Evolutionary conservation across 2,888 invertebrate genomes (phyloP).

Genomic region (Morpho deidamia): DNA sequence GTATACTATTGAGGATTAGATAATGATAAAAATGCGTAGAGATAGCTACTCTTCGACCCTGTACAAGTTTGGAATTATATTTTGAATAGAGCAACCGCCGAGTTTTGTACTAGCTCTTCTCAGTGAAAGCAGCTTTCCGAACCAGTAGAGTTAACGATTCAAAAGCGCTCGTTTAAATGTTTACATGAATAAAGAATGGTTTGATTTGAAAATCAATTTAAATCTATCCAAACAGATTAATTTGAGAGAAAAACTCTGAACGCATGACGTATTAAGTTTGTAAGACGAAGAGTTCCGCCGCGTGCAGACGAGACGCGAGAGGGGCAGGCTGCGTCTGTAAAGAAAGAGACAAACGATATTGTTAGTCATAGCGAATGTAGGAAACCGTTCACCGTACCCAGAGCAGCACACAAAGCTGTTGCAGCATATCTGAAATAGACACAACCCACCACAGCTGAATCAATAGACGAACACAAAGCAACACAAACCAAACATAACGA

Average conservation of each 20-base stretch:
- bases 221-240: neutral
- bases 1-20: too few relatives aligned
- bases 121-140: too few relatives aligned
- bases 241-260: neutral
- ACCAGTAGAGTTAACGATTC: too few relatives aligned
- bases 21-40: too few relatives aligned
- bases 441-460: slow-evolving; percentile 51
- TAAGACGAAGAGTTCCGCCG: slow-evolving; percentile 9
- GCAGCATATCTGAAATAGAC: slow-evolving; percentile 52
- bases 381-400: slow-evolving; percentile 55
- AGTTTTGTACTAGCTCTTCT: too few relatives aligned
- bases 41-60: too few relatives aligned
- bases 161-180: too few relatives aligned
- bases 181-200: too few relatives aligned
- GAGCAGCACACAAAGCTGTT: slow-evolving; percentile 55
- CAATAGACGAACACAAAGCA: slow-evolving; percentile 47
- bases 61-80: too few relatives aligned
- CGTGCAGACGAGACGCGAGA: slow-evolving; percentile 36
- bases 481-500: slow-evolving; percentile 27
- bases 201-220: too few relatives aligned
- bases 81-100: too few relatives aligned
- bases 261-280: slow-evolving; percentile 3
- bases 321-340: slow-evolving; percentile 58
- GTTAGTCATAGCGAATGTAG: slow-evolving; percentile 50
- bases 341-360: slow-evolving; percentile 65